Conservation (phyloP, 1,140 invertebrate genomes). For the Drosophila repleta region DNA sequence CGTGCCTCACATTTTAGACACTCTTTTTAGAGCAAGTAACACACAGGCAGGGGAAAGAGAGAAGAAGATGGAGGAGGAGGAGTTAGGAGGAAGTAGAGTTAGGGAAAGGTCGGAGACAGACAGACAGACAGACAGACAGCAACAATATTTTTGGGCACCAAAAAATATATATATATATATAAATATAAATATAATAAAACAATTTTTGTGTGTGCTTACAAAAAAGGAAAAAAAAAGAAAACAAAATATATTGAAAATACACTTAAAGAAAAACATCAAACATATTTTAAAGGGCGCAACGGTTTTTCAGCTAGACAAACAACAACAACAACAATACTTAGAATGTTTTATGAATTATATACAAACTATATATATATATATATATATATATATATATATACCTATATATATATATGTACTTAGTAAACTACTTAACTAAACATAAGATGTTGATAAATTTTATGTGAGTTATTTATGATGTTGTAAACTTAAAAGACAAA, state of each 20-base stretch:
- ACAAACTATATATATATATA: constrained; percentile 53
- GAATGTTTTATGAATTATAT: constrained; percentile 80
- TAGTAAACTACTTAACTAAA: constrained; percentile 35
- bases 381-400: constrained; percentile 3
- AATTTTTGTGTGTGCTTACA: constrained; percentile 24
- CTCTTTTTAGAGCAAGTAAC: constrained; percentile 31
- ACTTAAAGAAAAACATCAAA: not conserved
- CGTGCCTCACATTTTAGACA: constrained; percentile 52
- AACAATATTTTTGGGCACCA: constrained; percentile 81
- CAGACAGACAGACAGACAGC: constrained; percentile 47
- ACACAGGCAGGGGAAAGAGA: constrained; percentile 5
- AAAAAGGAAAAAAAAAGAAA: not conserved
- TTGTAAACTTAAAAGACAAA: constrained; percentile 58
- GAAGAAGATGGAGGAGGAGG: no score
- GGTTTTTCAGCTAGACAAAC: constrained; percentile 57
- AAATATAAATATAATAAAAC: not conserved
- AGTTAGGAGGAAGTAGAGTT: no score
- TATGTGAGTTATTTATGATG: constrained; percentile 79
- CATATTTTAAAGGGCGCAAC: constrained; percentile 26
- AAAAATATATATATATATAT: constrained; percentile 67
- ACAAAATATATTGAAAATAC: no score
- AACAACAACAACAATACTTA: constrained; percentile 65
- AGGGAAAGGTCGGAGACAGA: no score
- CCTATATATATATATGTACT: constrained; percentile 11
- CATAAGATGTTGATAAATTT: constrained; percentile 76